Evolutionary conservation across 2,113 vertebrate species (phyloP).

Genomic region (Phrynosoma platyrhinos): DNA sequence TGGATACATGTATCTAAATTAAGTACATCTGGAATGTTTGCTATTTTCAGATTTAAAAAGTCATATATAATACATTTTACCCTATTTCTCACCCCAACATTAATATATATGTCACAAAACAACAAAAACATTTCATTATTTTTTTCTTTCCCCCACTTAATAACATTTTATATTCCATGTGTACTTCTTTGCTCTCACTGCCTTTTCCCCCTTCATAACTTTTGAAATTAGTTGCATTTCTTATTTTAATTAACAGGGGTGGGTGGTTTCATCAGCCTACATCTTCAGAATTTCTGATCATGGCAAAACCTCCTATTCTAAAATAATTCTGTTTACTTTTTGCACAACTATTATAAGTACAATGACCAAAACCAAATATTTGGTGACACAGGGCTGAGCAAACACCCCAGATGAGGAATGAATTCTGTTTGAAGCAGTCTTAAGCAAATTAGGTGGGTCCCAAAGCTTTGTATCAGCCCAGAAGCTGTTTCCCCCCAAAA

Average conservation of each 20-base stretch:
- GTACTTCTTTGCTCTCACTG: neutral
- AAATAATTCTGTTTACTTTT: neutral
- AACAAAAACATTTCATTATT: neutral
- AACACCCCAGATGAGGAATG: neutral
- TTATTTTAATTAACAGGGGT: slow-evolving; percentile 30
- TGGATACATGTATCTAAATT: neutral
- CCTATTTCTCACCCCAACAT: neutral
- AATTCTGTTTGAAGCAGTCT: neutral
- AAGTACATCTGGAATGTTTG: neutral
- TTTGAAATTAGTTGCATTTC: neutral
- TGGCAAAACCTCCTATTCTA: neutral
- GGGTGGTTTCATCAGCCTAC: neutral
- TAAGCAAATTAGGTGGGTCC: neutral
- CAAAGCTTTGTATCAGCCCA: neutral
- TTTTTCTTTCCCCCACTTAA: neutral
- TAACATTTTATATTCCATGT: neutral
- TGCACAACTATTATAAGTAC: neutral
- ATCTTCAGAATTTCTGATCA: neutral
- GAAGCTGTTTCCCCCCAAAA: neutral
- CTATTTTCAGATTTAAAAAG: neutral
- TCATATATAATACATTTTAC: neutral
- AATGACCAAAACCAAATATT: neutral
- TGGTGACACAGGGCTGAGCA: neutral
- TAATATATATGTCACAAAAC: neutral
- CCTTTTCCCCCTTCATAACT: neutral